Base-by-base conservation (phyloP, 2,113 vertebrate genomes). In the Heterochromis multidens region DNA sequence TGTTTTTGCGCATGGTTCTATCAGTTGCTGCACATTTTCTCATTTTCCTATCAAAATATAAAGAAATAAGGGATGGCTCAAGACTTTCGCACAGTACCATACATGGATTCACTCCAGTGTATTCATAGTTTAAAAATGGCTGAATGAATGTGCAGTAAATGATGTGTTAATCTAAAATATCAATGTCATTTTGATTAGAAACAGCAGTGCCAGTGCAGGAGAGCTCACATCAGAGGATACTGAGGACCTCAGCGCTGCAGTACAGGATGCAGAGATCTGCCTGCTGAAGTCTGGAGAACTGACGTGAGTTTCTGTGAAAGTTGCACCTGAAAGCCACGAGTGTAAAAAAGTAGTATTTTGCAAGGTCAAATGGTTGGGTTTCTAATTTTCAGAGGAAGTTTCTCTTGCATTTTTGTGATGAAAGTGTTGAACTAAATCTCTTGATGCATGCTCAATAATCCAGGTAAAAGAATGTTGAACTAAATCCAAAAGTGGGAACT, bases 221-320 rank as follows among this genome's bases (percentile, higher is more conserved):
- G 97, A 96, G 6, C 67, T 96, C 9, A 93, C 96, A 3, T 92
- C 96, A 0, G 97, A 99, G 81, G 97, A 97, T 17, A 57, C 95
- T 0, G 97, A 98, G 52, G 97, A 97, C 79, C 60, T 95, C 74
- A 77, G 79, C 52, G 91, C 96, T 2, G 29, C 96, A 7, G 95
- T 96, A 27, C 98, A 99, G 93, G 98, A 99, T 61, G 94, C 97
- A 19, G 98, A 99, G 87, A 97, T 99, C 92, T 96, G 96, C 93
- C 91, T 99, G 92, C 94, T 99, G 77, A 98, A 97, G 92, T 97
- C 97, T 2, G 98, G 97, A 92, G 98, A 99, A 80, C 94, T 97
- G 72, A 99, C 97, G 98, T 99, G 93, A 96, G 97, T 95, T 72
- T 87, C 6, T 67, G 40, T 70, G 21, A 74, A 46, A 56, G n/a